Percentiles rank a stretch among this genome's conserved stretches.
Evolutionary conservation across 2,797 vertebrate genomes (phyloP).

Genomic region (Tympanoctomys barrerae): DNA sequence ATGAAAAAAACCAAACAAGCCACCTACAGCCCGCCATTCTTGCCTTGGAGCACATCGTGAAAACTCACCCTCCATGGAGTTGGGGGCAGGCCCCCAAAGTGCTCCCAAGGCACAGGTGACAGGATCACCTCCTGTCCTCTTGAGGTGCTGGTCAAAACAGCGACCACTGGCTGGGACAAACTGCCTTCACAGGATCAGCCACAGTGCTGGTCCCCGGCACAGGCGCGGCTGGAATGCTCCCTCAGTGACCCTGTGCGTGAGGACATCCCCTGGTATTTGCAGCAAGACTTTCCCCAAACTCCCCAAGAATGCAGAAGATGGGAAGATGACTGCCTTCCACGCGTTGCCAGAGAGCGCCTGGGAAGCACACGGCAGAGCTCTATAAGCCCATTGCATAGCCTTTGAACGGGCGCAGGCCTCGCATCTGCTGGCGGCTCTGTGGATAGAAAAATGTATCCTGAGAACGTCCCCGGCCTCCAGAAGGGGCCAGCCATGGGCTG

Average conservation of each 20-base stretch:
- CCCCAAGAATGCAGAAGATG: background rate
- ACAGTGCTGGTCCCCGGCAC: background rate
- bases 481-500: background rate
- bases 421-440: background rate
- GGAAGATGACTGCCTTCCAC: background rate
- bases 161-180: background rate
- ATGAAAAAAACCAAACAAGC: background rate
- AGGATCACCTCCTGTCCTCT: conserved; percentile 11
- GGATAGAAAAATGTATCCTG: background rate
- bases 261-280: background rate
- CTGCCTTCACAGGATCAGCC: background rate
- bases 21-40: conserved; percentile 48
- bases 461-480: background rate
- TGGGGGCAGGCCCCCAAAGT: background rate
- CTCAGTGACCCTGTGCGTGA: background rate
- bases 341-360: background rate
- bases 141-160: background rate
- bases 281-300: background rate
- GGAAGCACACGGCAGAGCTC: background rate
- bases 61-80: background rate
- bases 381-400: background rate
- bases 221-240: background rate
- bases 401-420: background rate
- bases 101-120: conserved; percentile 59
- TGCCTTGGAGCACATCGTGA: background rate